Evolutionary conservation across 2,888 invertebrate genomes (phyloP).

Genomic region (Caenorhabditis zanzibari): DNA sequence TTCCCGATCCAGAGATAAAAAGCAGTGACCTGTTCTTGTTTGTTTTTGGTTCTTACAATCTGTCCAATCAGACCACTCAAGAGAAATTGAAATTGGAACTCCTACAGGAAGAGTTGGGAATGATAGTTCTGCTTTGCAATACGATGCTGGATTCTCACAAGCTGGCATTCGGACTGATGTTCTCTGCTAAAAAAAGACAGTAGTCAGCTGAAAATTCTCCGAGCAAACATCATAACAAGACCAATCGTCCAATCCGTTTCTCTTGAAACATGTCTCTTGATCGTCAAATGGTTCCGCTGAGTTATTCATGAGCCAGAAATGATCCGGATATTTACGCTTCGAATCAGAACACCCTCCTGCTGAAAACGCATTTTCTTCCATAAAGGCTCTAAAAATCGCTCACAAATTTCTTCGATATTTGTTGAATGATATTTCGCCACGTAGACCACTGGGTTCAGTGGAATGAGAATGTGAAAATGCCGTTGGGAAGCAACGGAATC

Average conservation of each 20-base stretch:
- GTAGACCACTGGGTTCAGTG: conserved; percentile 36
- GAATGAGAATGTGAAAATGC: conserved; percentile 44
- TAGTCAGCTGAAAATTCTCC: not conserved
- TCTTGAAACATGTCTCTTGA: conserved; percentile 45
- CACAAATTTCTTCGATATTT: conserved; percentile 15
- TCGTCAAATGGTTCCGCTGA: conserved; percentile 29
- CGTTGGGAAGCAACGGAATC: conserved; percentile 48
- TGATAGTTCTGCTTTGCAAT: not conserved
- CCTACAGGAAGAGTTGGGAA: conserved; percentile 16
- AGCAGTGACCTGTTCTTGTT: conserved; percentile 29
- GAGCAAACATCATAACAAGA: conserved; percentile 33
- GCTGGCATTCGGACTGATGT: not conserved
- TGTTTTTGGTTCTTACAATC: conserved; percentile 19
- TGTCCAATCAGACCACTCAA: conserved; percentile 39
- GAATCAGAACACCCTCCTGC: conserved; percentile 33
- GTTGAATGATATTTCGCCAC: conserved; percentile 3
- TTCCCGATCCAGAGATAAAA: conserved; percentile 26
- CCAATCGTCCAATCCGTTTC: conserved; percentile 40
- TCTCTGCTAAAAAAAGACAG: not conserved
- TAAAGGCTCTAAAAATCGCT: not conserved
- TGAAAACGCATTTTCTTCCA: not conserved
- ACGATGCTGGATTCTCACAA: conserved; percentile 46
- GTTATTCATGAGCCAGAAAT: conserved; percentile 12
- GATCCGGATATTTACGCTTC: conserved; percentile 34
- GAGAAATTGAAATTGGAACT: conserved; percentile 25